phyloP scores from a whole-genome alignment of 2,797 vertebrate species.

The Poecile montanus region DNA sequence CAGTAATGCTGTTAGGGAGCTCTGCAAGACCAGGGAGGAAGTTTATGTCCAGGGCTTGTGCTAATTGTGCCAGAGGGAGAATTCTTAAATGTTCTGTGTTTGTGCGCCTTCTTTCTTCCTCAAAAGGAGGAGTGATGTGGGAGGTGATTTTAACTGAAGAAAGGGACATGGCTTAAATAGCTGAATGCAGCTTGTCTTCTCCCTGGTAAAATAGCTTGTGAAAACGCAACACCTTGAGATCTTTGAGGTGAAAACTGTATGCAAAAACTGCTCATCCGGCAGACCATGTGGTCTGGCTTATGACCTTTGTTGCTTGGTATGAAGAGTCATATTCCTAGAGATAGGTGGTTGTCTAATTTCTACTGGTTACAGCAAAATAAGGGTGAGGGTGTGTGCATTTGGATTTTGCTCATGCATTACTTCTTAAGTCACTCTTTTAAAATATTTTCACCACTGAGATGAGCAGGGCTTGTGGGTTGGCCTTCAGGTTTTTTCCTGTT shows the following conservation, averaged over 20 bases:
- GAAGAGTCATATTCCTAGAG: neutral
- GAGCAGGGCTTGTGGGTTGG: neutral
- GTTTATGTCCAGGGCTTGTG: neutral
- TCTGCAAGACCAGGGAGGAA: fast-evolving
- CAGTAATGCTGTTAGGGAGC: neutral
- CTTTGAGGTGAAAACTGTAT: neutral
- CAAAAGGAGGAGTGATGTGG: neutral
- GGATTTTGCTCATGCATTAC: fast-evolving
- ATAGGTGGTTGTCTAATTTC: neutral
- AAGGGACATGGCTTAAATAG: neutral
- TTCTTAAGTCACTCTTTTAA: neutral
- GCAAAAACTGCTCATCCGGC: neutral
- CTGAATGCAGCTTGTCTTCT: neutral
- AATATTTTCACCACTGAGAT: neutral
- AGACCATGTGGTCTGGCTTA: neutral
- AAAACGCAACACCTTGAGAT: neutral
- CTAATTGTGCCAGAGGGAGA: neutral
- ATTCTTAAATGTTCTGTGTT: neutral
- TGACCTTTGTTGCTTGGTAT: neutral
- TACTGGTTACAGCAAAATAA: neutral
- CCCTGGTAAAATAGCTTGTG: neutral
- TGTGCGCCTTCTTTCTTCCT: neutral
- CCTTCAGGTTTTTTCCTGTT: neutral
- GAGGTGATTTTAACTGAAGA: neutral
- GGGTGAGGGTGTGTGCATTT: neutral